phyloP scores from a whole-genome alignment of 1,140 invertebrate species.

The Coptotermes formosanus region DNA sequence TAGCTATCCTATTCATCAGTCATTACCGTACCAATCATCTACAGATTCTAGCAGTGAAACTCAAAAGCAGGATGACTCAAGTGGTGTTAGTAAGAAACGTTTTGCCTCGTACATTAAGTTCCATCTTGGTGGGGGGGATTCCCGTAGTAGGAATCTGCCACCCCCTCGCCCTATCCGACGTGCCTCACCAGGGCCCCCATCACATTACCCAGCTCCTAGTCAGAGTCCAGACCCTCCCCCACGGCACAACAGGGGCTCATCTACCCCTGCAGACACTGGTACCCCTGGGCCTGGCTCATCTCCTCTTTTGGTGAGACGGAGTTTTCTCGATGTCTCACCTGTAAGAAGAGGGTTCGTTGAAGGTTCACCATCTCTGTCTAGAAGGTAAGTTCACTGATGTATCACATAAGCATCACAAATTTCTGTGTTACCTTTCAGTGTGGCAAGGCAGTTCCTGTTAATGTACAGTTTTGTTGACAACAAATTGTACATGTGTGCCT shows the following conservation, averaged over 20 bases:
- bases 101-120: conserved; percentile 77
- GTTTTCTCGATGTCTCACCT: conserved; percentile 51
- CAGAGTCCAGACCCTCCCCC: conserved; percentile 65
- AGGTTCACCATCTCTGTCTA: conserved; percentile 54
- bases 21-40: conserved; percentile 31
- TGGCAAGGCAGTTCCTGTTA: too few relatives aligned
- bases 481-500: too few relatives aligned
- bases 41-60: background rate
- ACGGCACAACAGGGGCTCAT: conserved; percentile 54
- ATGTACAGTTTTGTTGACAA: too few relatives aligned
- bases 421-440: too few relatives aligned
- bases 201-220: conserved; percentile 46
- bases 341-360: conserved; percentile 38
- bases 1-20: conserved; percentile 29
- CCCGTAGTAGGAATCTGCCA: conserved; percentile 23
- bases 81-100: conserved; percentile 53
- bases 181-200: conserved; percentile 37
- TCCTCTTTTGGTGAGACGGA: conserved; percentile 58
- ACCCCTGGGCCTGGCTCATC: conserved; percentile 48
- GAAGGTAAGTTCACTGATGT: conserved; percentile 52
- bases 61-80: conserved; percentile 22
- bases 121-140: conserved; percentile 49
- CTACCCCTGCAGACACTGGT: conserved; percentile 42
- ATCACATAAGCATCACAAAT: too few relatives aligned
- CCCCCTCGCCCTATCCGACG: conserved; percentile 33